phyloP scores from a whole-genome alignment of 1,140 invertebrate genomes.

The Propsilocerus akamusi region DNA sequence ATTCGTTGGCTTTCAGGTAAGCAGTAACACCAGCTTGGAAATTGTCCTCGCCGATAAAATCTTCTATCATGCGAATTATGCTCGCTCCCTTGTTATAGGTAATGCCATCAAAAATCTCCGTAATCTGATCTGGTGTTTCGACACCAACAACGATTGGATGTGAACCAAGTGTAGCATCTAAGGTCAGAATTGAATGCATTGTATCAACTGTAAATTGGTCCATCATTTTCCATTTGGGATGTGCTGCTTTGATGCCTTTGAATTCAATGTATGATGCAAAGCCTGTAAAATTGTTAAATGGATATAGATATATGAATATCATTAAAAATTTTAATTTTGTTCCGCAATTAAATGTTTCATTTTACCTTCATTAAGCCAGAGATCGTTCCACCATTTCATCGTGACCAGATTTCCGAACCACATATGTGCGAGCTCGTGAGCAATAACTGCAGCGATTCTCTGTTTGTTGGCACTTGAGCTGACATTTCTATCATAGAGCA shows the following conservation, averaged over 20 bases:
- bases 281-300: too few species aligned
- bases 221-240: slow-evolving; percentile 70
- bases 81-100: slow-evolving; percentile 86
- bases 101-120: slow-evolving; percentile 79
- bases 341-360: too few species aligned
- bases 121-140: slow-evolving; percentile 72
- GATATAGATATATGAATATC: too few species aligned
- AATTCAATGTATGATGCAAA: slow-evolving; percentile 77
- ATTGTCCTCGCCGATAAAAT: slow-evolving; percentile 53
- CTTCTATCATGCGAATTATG: slow-evolving; percentile 76
- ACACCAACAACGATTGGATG: slow-evolving; percentile 77
- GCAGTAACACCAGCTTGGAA: slow-evolving; percentile 53
- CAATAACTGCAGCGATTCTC: slow-evolving; percentile 58
- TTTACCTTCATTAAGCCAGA: slow-evolving; percentile 90
- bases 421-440: slow-evolving; percentile 85
- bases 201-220: slow-evolving; percentile 55
- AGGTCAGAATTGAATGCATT: slow-evolving; percentile 48
- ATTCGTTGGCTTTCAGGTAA: slow-evolving; percentile 53
- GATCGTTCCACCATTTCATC: slow-evolving; percentile 82
- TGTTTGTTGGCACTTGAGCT: slow-evolving; percentile 59
- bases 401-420: slow-evolving; percentile 83
- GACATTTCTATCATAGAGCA: slow-evolving; percentile 48
- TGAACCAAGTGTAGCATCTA: slow-evolving; percentile 66
- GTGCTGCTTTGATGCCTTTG: slow-evolving; percentile 48
- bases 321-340: too few species aligned